Evolutionary conservation across 2,113 vertebrate species (phyloP).

Genomic region (Varanus salvator): DNA sequence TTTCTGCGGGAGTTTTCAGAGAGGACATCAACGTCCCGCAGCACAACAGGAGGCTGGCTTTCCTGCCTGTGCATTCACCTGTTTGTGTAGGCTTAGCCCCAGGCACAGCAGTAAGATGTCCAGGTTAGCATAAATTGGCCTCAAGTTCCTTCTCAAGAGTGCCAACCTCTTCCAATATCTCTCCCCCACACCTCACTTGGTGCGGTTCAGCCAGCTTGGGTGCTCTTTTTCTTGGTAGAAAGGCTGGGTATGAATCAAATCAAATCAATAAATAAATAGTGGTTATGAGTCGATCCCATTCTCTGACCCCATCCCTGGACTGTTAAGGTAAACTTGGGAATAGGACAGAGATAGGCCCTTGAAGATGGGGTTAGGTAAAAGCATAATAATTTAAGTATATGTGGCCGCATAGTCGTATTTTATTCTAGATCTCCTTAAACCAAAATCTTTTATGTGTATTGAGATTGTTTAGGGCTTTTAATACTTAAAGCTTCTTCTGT

Average conservation of each 20-base stretch:
- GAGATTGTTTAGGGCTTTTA: rapidly evolving
- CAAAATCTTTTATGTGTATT: neutral
- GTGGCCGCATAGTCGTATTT: conserved; percentile 1
- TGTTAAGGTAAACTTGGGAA: neutral
- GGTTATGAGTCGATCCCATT: neutral
- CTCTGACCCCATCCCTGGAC: neutral
- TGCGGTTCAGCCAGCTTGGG: neutral
- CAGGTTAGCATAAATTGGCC: neutral
- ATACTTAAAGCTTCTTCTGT: conserved; percentile 1
- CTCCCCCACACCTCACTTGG: too few relatives aligned
- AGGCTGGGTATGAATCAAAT: too few relatives aligned
- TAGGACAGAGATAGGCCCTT: neutral
- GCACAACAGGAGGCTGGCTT: neutral
- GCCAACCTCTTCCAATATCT: neutral
- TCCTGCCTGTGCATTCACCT: neutral
- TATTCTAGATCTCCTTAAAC: neutral
- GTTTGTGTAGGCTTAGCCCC: too few relatives aligned
- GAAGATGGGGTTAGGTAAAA: neutral
- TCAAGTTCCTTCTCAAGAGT: neutral
- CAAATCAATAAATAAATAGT: too few relatives aligned
- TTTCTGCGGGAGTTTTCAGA: neutral
- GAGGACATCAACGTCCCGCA: neutral
- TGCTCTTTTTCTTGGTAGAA: too few relatives aligned
- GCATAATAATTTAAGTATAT: neutral
- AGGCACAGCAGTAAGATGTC: neutral